These are phyloP conservation scores for Actias luna DNA, from an alignment of 2,888 invertebrate genomes.

Conservation along the genomic window DNA sequence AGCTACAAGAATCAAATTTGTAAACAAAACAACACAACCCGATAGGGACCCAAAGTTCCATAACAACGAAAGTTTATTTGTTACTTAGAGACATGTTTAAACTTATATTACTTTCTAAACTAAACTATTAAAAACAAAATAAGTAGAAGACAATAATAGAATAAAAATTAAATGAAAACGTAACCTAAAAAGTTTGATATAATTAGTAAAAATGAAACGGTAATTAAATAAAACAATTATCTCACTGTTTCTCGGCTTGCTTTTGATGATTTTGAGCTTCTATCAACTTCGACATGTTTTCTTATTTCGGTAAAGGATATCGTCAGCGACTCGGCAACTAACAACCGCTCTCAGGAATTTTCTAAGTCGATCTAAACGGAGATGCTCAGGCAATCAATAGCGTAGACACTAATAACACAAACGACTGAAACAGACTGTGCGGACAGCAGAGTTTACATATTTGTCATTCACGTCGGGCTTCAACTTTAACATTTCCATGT, in stretches of 20 bases:
- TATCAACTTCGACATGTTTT: slow-evolving; percentile 76
- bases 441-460: background rate
- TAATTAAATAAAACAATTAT: slow-evolving; percentile 21
- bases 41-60: background rate
- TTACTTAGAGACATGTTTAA: background rate
- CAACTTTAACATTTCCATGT: background rate
- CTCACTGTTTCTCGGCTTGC: slow-evolving; percentile 91
- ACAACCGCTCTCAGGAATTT: background rate
- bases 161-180: background rate
- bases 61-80: background rate
- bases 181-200: background rate
- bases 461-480: background rate
- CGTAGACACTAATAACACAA: background rate
- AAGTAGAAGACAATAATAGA: background rate
- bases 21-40: background rate
- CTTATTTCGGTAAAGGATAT: background rate
- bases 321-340: background rate
- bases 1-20: background rate
- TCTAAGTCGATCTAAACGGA: background rate
- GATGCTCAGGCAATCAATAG: background rate
- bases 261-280: slow-evolving; percentile 91
- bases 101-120: background rate
- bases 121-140: background rate
- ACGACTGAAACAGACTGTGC: background rate
- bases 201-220: background rate